Percentiles rank a stretch among this genome's conserved stretches.
Evolutionary conservation across 2,113 vertebrate species (phyloP).

Genomic region (Orthochromis indermauri): DNA sequence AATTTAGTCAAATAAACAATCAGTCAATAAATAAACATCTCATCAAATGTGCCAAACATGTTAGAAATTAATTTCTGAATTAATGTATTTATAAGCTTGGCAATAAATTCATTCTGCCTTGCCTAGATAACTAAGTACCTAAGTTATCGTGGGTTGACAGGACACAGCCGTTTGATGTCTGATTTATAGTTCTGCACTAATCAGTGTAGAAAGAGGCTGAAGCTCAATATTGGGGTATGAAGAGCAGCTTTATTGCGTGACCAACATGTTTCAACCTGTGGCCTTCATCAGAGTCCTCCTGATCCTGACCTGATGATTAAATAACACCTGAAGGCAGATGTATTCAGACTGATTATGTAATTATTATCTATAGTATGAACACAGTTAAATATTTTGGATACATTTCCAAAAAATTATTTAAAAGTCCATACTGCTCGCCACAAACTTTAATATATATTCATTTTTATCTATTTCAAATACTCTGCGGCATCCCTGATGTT

Average conservation of each 20-base stretch:
- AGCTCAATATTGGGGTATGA: not conserved
- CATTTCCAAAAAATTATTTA: not conserved
- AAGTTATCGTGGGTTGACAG: rapidly evolving
- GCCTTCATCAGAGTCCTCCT: not conserved
- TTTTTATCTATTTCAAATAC: not conserved
- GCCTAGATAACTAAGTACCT: rapidly evolving
- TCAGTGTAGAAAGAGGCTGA: not conserved
- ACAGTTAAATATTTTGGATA: not conserved
- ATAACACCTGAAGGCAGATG: not conserved
- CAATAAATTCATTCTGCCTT: not conserved
- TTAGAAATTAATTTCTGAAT: not conserved
- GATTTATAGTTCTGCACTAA: not conserved
- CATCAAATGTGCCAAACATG: not conserved
- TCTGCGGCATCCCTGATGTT: not conserved
- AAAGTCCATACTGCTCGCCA: not conserved
- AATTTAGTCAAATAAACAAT: not conserved
- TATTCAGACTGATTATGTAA: not conserved
- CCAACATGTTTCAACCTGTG: not conserved
- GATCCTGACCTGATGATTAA: not conserved
- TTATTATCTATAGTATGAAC: not conserved
- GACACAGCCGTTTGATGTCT: not conserved
- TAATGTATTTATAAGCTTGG: not conserved
- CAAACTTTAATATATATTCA: not conserved
- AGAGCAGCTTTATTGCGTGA: not conserved
- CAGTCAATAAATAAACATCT: not conserved